Percentiles rank a stretch among this genome's conserved stretches.
phyloP scores from a whole-genome alignment of 2,113 vertebrate genomes.

The Siphamia tubifer region DNA sequence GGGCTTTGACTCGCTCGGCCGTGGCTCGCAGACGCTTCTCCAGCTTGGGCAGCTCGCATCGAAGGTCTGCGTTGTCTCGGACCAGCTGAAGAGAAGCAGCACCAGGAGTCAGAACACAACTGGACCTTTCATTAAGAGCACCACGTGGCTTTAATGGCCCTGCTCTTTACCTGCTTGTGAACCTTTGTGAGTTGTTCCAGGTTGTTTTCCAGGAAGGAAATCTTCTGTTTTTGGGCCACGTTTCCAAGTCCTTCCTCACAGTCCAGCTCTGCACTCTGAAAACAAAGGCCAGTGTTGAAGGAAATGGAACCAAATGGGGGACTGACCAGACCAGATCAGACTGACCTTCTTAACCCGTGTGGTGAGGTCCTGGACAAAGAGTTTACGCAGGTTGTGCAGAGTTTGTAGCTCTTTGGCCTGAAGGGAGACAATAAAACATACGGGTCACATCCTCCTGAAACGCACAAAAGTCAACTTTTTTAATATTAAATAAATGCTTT shows the following conservation, averaged over 20 bases:
- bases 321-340: no score
- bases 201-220: no score
- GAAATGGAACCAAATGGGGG: not conserved
- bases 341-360: constrained; percentile 90
- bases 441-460: no score
- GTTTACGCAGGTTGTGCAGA: constrained; percentile 90
- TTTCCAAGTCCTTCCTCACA: constrained; percentile 89
- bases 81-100: constrained; percentile 79
- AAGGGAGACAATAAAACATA: not conserved
- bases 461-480: no score
- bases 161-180: constrained; percentile 89
- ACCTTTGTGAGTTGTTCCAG: constrained; percentile 95
- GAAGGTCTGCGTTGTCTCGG: constrained; percentile 93
- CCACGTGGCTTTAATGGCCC: no score
- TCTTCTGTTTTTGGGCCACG: constrained; percentile 92
- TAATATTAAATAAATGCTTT: no score
- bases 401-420: constrained; percentile 93
- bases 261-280: constrained; percentile 89
- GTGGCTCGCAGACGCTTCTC: constrained; percentile 92
- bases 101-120: no score
- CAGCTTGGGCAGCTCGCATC: constrained; percentile 94
- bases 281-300: not conserved
- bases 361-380: constrained; percentile 93
- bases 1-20: constrained; percentile 89
- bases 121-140: no score